Evolutionary conservation across 1,140 invertebrate genomes (phyloP).

Genomic region (Carposina sasakii): DNA sequence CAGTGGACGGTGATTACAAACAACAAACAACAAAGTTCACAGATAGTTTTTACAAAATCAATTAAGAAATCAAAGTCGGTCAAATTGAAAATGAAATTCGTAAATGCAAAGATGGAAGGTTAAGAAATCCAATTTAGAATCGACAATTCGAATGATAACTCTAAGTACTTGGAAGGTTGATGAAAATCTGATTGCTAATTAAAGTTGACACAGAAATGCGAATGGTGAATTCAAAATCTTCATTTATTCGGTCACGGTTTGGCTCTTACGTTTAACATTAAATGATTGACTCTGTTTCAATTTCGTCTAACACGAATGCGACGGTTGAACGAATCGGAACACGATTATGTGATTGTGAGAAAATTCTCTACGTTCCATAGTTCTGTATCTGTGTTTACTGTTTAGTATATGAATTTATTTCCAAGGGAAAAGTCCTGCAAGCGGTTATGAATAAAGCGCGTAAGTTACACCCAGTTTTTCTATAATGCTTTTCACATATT

Average conservation of each 20-base stretch:
- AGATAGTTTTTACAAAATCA: slow-evolving; percentile 18
- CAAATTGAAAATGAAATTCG: slow-evolving; percentile 43
- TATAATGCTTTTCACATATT: too few relatives aligned
- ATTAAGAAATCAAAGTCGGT: slow-evolving; percentile 42
- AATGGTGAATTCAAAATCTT: slow-evolving; percentile 63
- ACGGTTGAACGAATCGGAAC: slow-evolving; percentile 66
- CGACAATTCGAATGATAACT: slow-evolving; percentile 51
- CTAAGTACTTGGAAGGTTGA: slow-evolving; percentile 45
- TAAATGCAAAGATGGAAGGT: slow-evolving; percentile 42
- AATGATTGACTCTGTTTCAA: slow-evolving; percentile 71
- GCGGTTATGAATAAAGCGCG: slow-evolving; percentile 63
- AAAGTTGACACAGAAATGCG: slow-evolving; percentile 68
- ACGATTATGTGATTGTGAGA: slow-evolving; percentile 69
- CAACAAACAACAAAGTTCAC: slow-evolving; percentile 25
- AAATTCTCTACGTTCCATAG: slow-evolving; percentile 50
- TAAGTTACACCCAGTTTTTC: too few relatives aligned
- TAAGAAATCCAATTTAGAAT: slow-evolving; percentile 52
- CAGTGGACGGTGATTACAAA: slow-evolving; percentile 10
- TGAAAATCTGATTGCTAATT: slow-evolving; percentile 69
- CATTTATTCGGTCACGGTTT: slow-evolving; percentile 66
- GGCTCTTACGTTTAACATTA: slow-evolving; percentile 64
- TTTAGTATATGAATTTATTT: slow-evolving; percentile 58
- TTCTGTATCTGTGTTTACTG: slow-evolving; percentile 43
- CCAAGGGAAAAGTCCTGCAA: slow-evolving; percentile 39
- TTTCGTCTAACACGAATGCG: slow-evolving; percentile 65